Percentiles rank a stretch among this genome's conserved stretches.
Conservation (phyloP, 2,888 invertebrate species). For the Agrilus biguttatus region DNA sequence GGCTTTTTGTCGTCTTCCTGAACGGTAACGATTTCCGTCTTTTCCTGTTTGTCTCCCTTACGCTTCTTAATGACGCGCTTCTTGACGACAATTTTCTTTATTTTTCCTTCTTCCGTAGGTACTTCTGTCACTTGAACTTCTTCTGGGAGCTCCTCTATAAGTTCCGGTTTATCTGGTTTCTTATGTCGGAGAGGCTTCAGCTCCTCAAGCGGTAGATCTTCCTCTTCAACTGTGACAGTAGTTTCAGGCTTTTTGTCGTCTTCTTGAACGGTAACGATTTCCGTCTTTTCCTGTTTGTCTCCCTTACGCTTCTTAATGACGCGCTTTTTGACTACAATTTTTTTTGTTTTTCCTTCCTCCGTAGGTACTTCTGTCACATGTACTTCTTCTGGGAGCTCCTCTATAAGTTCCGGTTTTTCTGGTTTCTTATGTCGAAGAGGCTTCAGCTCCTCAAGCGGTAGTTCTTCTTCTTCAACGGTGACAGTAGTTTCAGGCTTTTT, state of each 20-base stretch:
- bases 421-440: too few species aligned
- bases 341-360: conserved; percentile 10
- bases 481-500: too few species aligned
- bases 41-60: conserved; percentile 24
- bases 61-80: conserved; percentile 25
- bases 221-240: conserved; percentile 10
- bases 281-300: conserved; percentile 14
- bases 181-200: conserved; percentile 7
- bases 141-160: conserved; percentile 21
- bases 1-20: conserved; percentile 19
- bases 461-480: too few species aligned
- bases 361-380: conserved; percentile 9
- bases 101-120: conserved; percentile 14
- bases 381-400: conserved; percentile 5
- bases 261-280: conserved; percentile 11
- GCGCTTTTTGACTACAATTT: conserved; percentile 20
- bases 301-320: conserved; percentile 25
- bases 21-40: conserved; percentile 21
- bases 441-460: too few species aligned
- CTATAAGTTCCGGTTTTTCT: too few species aligned
- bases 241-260: conserved; percentile 9
- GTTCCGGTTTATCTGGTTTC: conserved; percentile 13
- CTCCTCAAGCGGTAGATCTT: conserved; percentile 8
- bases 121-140: conserved; percentile 25
- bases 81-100: conserved; percentile 20